Base-by-base conservation (phyloP, 2,113 vertebrate genomes). In the Morone saxatilis region DNA sequence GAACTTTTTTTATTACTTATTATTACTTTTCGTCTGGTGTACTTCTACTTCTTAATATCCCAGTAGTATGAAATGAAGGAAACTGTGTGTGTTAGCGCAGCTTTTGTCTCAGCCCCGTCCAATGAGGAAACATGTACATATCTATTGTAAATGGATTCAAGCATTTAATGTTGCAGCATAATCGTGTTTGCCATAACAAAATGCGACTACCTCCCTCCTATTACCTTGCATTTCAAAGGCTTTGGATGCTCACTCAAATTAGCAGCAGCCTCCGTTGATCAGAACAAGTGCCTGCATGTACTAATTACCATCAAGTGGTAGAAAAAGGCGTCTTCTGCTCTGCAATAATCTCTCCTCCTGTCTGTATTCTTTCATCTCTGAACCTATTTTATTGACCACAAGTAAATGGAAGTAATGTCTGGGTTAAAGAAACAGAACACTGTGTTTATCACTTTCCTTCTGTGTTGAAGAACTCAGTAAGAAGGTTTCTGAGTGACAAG, bases 131-230 rank as follows among this genome's bases (percentile, higher is more conserved):
- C 31, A 31, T 25, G 14, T 59, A 61, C 43, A 70, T 31, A 73
- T 45, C 25, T 72, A 62, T 65, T 65, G 72, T 75, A 70, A 85
- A 84, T 81, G 43, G 40, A 79, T 81, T 83, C 9, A 48, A 68
- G 31, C 80, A 67, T 53, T 69, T 86, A 45, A 81, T 82, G 70
- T 36, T 69, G 71, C 76, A 16, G 11, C 12, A 6, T 75, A 80
- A 87, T 87, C 45, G 1, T 61, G 69, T 89, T 90, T 86, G 66
- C 83, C 41, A 54, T n/a, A 78, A 82, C 88, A 83, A 88, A 88
- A 41, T 50, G 69, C 6, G 3, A 16, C 78, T 73, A 68, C 79
- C 78, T 73, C 56, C 78, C 84, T 89, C 54, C 74, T 60, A 20
- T 76, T 88, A 80, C 66, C 65, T 76, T 74, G 51, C 71, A 78